phyloP scores from a whole-genome alignment of 53 echinoderm and acorn worm species.

The Antedon mediterranea region DNA sequence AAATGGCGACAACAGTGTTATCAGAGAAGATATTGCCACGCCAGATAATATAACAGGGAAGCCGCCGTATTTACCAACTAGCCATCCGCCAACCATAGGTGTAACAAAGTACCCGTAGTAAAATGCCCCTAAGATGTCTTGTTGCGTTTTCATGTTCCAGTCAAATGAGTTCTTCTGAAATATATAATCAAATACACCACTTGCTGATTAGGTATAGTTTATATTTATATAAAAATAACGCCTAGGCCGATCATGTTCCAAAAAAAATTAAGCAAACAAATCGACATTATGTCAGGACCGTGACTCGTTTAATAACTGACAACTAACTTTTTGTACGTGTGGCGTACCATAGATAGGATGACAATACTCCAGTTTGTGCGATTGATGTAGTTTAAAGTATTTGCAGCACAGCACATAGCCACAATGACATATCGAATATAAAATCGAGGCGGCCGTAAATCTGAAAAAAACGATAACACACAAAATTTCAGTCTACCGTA shows the following conservation, averaged over 20 bases:
- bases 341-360: neutral
- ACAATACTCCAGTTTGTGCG: neutral
- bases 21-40: neutral
- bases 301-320: too few relatives aligned
- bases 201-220: too few relatives aligned
- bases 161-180: too few relatives aligned
- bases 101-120: neutral
- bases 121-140: neutral
- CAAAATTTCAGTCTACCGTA: too few relatives aligned
- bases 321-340: too few relatives aligned
- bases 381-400: neutral
- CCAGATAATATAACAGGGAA: neutral
- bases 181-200: too few relatives aligned
- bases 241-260: too few relatives aligned
- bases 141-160: neutral
- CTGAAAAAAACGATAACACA: too few relatives aligned
- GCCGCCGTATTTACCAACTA: neutral
- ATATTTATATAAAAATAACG: too few relatives aligned
- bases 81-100: neutral
- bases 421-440: neutral
- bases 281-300: too few relatives aligned
- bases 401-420: neutral
- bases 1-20: neutral
- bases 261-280: too few relatives aligned
- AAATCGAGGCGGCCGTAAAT: neutral